phyloP scores from a whole-genome alignment of 2,797 vertebrate species.

The Gouania willdenowi region DNA sequence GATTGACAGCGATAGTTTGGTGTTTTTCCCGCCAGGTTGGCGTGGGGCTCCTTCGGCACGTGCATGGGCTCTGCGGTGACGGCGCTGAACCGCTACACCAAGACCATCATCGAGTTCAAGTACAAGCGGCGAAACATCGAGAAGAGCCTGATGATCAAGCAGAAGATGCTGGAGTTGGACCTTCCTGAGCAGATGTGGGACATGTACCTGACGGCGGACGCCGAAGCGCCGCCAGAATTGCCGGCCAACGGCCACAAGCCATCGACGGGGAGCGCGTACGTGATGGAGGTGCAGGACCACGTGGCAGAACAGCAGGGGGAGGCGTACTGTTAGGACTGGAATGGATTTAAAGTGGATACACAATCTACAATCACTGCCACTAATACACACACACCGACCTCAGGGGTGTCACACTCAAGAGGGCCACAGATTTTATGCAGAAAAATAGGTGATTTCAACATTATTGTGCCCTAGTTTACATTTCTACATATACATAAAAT shows the following conservation, averaged over 20 bases:
- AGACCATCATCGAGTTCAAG: constrained; percentile 83
- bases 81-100: constrained; percentile 83
- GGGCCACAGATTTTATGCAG: too few species aligned
- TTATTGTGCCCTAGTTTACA: too few species aligned
- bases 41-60: constrained; percentile 87
- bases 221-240: constrained; percentile 47
- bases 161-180: constrained; percentile 71
- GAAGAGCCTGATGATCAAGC: constrained; percentile 78
- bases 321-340: constrained; percentile 60
- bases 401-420: too few species aligned
- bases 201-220: constrained; percentile 72
- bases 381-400: too few species aligned
- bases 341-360: too few species aligned
- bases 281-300: constrained; percentile 51
- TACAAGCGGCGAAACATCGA: constrained; percentile 81
- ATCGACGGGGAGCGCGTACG: constrained; percentile 44
- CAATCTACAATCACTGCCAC: too few species aligned
- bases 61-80: constrained; percentile 87
- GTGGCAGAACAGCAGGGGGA: constrained; percentile 51
- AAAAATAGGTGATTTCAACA: too few species aligned
- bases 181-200: constrained; percentile 78
- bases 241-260: constrained; percentile 63
- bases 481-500: too few species aligned
- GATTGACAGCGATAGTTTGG: too few species aligned
- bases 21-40: constrained; percentile 81